Conservation (phyloP, 2,797 vertebrate genomes). For the Carcharodon carcharias region DNA sequence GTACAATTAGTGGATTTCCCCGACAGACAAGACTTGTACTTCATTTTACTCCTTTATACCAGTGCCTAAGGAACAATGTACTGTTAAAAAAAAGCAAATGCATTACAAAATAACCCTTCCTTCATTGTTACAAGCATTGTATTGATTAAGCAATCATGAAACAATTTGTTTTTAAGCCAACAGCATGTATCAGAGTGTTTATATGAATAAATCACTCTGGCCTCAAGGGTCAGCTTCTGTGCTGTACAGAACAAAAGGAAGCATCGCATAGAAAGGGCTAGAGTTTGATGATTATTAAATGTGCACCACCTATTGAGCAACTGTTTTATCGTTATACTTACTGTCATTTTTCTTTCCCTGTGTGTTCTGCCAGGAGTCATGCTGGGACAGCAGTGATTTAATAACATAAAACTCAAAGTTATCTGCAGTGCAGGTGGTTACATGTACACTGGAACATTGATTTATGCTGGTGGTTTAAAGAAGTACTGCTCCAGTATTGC, state of each 20-base stretch:
- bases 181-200: neutral
- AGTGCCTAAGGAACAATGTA: neutral
- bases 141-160: constrained; percentile 31
- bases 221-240: neutral
- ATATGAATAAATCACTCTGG: constrained; percentile 21
- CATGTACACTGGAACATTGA: neutral
- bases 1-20: neutral
- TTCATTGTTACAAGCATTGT: neutral
- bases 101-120: neutral
- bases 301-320: neutral
- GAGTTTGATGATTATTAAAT: neutral
- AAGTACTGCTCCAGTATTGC: neutral
- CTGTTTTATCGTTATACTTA: no score
- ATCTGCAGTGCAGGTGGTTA: neutral
- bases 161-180: constrained; percentile 25
- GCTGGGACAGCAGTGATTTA: neutral
- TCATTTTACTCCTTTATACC: neutral
- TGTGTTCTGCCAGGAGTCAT: neutral
- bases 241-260: neutral
- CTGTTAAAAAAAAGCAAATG: neutral
- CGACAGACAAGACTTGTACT: neutral
- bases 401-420: neutral
- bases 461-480: neutral
- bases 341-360: neutral
- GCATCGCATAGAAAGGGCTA: neutral